Percentiles rank a stretch among this genome's conserved stretches.
These are phyloP conservation scores for Trematomus bernacchii DNA, from an alignment of 2,797 vertebrate species.

Conservation along the genomic window DNA sequence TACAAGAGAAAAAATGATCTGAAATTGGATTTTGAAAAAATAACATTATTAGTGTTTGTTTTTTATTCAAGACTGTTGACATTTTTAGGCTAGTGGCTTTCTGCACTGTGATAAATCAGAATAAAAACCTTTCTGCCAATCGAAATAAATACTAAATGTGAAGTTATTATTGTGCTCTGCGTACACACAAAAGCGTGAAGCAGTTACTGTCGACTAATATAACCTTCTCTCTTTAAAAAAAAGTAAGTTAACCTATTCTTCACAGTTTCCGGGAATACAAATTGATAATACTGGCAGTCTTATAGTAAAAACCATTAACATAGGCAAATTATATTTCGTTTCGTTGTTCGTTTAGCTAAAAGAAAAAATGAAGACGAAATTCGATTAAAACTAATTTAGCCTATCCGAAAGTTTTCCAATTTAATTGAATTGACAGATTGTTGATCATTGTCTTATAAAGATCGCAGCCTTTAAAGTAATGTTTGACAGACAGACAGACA, in stretches of 20 bases:
- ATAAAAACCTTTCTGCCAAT: too few relatives aligned
- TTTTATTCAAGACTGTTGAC: neutral
- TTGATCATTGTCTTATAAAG: neutral
- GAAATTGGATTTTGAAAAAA: neutral
- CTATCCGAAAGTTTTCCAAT: neutral
- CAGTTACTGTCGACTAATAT: neutral
- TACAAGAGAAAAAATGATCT: neutral
- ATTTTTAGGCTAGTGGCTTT: neutral
- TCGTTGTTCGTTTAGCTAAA: too few relatives aligned
- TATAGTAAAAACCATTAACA: neutral
- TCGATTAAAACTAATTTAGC: neutral
- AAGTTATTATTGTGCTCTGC: neutral
- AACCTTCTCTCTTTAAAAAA: neutral
- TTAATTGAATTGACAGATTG: neutral
- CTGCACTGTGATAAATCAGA: neutral
- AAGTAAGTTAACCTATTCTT: neutral
- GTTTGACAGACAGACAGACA: conserved; percentile 11
- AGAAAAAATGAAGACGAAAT: neutral
- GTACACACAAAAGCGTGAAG: neutral
- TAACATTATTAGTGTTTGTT: too few relatives aligned
- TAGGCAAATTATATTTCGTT: neutral
- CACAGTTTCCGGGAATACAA: neutral
- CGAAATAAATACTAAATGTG: too few relatives aligned
- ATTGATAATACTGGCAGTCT: neutral
- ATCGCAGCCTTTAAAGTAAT: neutral